Evolutionary conservation across 2,797 vertebrate species (phyloP).

Genomic region (Cynopterus sphinx): DNA sequence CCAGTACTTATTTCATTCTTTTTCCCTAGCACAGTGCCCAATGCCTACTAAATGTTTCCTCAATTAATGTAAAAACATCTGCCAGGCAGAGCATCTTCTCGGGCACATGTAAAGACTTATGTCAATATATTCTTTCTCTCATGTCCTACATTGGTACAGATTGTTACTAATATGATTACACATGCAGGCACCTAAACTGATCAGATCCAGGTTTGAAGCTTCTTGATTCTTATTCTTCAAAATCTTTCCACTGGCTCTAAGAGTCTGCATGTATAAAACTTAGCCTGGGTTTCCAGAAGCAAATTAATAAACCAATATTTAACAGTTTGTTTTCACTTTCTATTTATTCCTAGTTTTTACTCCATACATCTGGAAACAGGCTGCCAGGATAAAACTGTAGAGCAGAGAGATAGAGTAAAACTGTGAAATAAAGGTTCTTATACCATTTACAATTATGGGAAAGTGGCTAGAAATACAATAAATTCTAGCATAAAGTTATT

Average conservation of each 20-base stretch:
- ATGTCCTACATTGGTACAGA: too few relatives aligned
- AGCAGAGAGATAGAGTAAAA: background rate
- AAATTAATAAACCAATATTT: background rate
- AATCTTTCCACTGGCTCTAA: background rate
- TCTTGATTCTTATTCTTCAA: background rate
- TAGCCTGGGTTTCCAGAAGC: background rate
- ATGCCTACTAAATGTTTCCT: background rate
- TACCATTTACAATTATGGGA: background rate
- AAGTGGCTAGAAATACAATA: background rate
- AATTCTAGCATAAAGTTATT: background rate
- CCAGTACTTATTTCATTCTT: background rate
- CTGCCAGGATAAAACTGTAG: background rate
- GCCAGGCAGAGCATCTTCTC: background rate
- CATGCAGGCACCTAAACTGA: background rate
- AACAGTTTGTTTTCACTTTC: background rate
- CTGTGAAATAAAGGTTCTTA: background rate
- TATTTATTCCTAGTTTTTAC: background rate
- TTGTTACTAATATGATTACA: background rate
- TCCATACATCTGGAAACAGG: background rate
- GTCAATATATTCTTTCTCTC: background rate
- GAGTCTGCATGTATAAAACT: background rate
- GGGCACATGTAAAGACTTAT: background rate
- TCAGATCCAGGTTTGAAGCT: background rate
- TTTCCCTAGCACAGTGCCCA: background rate
- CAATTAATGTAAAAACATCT: background rate